Base-by-base conservation (phyloP, 1,140 invertebrate genomes). In the Lucilia cuprina region DNA sequence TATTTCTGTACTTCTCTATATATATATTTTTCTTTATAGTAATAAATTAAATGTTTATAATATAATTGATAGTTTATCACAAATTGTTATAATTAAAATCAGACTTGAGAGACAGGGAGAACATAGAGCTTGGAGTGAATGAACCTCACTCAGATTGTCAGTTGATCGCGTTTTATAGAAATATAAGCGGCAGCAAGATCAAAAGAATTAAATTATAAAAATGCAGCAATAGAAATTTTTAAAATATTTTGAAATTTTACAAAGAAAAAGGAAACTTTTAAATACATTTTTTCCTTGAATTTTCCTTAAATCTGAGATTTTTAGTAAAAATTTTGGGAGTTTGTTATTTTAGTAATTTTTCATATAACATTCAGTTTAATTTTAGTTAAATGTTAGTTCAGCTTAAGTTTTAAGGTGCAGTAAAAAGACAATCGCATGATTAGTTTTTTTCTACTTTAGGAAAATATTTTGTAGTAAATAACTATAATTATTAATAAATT, bases 11-110 rank as follows among this genome's bases (percentile, higher is more conserved):
- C n/a, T 70, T 12, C n/a, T n/a, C n/a, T n/a, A n/a, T n/a, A n/a
- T n/a, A n/a, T n/a, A n/a, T n/a, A n/a, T n/a, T n/a, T 8, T 65
- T 19, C n/a, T 70, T 60, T 4, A 19, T 65, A 8, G 60, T n/a
- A n/a, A 65, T 65, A 21, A 19, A 70, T 70, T 70, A 70, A 70
- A 70, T 70, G n/a, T 70, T 70, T n/a, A 70, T 70, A 70, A 70
- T 70, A 21, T 70, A 70, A 70, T 70, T 70, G 65, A 70, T 70
- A 21, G 65, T 70, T 60, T 70, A 19, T 21, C 65, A 70, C n/a
- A 70, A 70, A 70, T 70, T 70, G 65, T 70, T 70, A 21, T 70
- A 21, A 70, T 70, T 70, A 17, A 60, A 60, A 60, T 60, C n/a
- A n/a, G n/a, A n/a, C n/a, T n/a, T n/a, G n/a, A n/a, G n/a, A n/a